These are phyloP conservation scores for Cinclus cinclus DNA, from an alignment of 2,113 vertebrate species.

Conservation along the genomic window DNA sequence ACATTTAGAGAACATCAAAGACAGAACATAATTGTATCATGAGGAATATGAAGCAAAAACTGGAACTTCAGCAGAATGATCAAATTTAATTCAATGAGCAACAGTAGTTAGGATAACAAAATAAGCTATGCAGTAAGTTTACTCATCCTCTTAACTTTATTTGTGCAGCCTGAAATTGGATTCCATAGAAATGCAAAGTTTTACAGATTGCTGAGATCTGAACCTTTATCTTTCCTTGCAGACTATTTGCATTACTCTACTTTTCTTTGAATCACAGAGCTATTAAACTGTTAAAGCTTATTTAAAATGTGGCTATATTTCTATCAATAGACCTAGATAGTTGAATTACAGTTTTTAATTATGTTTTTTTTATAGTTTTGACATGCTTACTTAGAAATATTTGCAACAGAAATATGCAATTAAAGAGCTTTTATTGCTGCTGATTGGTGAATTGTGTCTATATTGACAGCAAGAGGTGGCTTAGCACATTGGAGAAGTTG, in stretches of 20 bases:
- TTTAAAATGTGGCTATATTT: conserved; percentile 37
- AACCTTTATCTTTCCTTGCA: conserved; percentile 58
- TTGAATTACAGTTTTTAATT: conserved; percentile 52
- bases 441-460: not conserved
- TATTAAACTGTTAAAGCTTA: conserved; percentile 48
- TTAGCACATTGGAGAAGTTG: not conserved
- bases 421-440: conserved; percentile 12
- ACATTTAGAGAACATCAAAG: conserved; percentile 26
- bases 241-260: conserved; percentile 56
- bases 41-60: conserved; percentile 14
- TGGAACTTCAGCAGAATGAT: conserved; percentile 13
- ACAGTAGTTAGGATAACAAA: conserved; percentile 28
- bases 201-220: conserved; percentile 48
- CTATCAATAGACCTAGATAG: conserved; percentile 10
- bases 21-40: not conserved
- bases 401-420: not conserved
- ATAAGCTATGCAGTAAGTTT: conserved; percentile 48
- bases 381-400: conserved; percentile 37
- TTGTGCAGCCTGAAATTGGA: conserved; percentile 55
- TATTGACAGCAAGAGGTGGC: not conserved
- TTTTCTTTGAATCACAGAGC: conserved; percentile 49
- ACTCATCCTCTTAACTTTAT: conserved; percentile 58
- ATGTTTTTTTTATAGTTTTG: conserved; percentile 9
- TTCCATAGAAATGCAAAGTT: conserved; percentile 59
- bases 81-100: conserved; percentile 25